Conservation (phyloP, 1,140 invertebrate species). For the Colletes gigas region DNA sequence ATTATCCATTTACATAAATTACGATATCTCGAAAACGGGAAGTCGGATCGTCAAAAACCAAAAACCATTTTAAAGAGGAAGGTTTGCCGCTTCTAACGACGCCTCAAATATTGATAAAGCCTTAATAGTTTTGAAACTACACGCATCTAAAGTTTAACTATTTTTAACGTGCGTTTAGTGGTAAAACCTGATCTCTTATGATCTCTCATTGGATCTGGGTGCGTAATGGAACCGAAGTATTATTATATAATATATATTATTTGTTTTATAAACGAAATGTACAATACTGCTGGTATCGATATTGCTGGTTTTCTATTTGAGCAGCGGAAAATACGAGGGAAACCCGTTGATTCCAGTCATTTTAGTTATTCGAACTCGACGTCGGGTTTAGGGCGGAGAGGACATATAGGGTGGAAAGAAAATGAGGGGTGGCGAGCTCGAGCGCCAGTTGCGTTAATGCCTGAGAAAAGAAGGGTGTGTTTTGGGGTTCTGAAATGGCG, state of each 20-base stretch:
- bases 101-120: too few relatives aligned
- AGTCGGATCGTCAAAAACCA: too few relatives aligned
- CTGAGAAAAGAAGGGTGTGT: neutral
- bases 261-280: constrained; percentile 7
- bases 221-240: too few relatives aligned
- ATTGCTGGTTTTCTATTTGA: constrained; percentile 16
- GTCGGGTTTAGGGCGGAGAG: neutral
- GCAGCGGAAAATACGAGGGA: constrained; percentile 21
- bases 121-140: too few relatives aligned
- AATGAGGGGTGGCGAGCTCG: neutral
- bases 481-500: neutral
- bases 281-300: constrained; percentile 33
- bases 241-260: constrained; percentile 11
- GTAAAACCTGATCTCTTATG: too few relatives aligned
- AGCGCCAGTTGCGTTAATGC: constrained; percentile 5
- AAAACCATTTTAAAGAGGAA: too few relatives aligned
- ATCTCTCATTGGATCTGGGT: too few relatives aligned
- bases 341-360: constrained; percentile 29
- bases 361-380: constrained; percentile 19
- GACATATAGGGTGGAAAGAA: neutral
- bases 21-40: too few relatives aligned
- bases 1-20: too few relatives aligned
- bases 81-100: too few relatives aligned
- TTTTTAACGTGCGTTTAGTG: too few relatives aligned
- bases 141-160: too few relatives aligned